phyloP scores from a whole-genome alignment of 1,140 invertebrate genomes.

The Micrasema minimum region DNA sequence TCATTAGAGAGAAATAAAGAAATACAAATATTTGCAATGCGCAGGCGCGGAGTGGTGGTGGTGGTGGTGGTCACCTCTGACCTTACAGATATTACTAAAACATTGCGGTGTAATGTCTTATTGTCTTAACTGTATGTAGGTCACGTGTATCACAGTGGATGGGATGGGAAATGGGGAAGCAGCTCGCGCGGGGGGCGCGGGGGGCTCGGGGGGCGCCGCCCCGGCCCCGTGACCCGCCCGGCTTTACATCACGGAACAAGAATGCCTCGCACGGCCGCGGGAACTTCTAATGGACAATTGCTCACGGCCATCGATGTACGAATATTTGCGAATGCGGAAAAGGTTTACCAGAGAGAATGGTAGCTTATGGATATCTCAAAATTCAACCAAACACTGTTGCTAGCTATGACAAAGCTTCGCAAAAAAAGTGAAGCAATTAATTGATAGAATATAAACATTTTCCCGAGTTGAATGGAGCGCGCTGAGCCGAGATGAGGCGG shows the following conservation, averaged over 20 bases:
- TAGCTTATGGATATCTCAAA: background rate
- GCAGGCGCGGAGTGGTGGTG: too few relatives aligned
- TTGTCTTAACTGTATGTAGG: too few relatives aligned
- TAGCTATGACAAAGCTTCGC: background rate
- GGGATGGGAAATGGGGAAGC: too few relatives aligned
- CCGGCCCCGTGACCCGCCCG: background rate
- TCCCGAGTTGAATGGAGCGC: background rate
- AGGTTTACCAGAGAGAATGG: slow-evolving; percentile 1
- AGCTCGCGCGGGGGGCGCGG: too few relatives aligned
- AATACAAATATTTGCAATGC: too few relatives aligned
- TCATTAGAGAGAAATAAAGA: too few relatives aligned
- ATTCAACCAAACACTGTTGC: background rate
- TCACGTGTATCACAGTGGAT: too few relatives aligned
- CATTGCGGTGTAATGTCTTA: too few relatives aligned
- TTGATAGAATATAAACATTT: background rate
- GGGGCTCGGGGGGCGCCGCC: too few relatives aligned
- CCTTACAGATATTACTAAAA: too few relatives aligned
- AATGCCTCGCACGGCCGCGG: slow-evolving; percentile 2
- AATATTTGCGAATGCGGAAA: slow-evolving; percentile 25
- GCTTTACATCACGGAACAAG: background rate
- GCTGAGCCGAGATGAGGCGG: background rate
- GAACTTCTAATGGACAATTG: background rate
- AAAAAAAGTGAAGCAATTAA: background rate
- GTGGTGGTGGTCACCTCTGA: too few relatives aligned
- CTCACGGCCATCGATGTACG: slow-evolving; percentile 15